These are phyloP conservation scores for Pseudococcus viburni DNA, from an alignment of 2,888 invertebrate genomes.

Conservation along the genomic window DNA sequence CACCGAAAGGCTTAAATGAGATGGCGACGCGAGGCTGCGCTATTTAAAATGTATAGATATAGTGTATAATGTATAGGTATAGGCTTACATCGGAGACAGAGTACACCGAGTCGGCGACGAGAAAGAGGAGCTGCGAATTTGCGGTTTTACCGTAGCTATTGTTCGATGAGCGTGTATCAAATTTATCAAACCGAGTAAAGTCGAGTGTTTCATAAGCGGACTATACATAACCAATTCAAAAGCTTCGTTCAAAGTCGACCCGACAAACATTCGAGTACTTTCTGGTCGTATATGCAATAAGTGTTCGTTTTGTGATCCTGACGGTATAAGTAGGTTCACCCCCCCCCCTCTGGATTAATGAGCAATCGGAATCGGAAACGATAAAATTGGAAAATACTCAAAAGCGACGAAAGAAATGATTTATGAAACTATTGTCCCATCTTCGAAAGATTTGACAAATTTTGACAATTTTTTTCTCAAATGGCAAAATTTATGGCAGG, in stretches of 20 bases:
- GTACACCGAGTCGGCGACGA: neutral
- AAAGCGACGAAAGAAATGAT: no score
- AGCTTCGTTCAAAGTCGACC: neutral
- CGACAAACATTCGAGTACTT: constrained; percentile 6
- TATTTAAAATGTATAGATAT: neutral
- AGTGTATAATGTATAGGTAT: neutral
- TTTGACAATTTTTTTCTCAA: no score
- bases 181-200: constrained; percentile 27
- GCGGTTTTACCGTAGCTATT: constrained; percentile 22
- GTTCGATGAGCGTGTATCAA: constrained; percentile 31
- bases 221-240: constrained; percentile 26
- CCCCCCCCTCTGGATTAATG: neutral
- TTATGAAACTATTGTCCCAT: no score
- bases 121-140: constrained; percentile 22
- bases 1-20: constrained; percentile 10
- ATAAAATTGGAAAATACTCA: neutral
- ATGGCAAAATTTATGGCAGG: no score
- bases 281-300: neutral
- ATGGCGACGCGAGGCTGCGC: neutral
- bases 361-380: neutral
- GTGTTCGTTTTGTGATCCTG: neutral
- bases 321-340: neutral
- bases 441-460: no score
- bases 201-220: constrained; percentile 35
- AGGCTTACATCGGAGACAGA: neutral